Evolutionary conservation across 2,888 invertebrate species (phyloP).

Genomic region (Venustoraphidia nigricollis): DNA sequence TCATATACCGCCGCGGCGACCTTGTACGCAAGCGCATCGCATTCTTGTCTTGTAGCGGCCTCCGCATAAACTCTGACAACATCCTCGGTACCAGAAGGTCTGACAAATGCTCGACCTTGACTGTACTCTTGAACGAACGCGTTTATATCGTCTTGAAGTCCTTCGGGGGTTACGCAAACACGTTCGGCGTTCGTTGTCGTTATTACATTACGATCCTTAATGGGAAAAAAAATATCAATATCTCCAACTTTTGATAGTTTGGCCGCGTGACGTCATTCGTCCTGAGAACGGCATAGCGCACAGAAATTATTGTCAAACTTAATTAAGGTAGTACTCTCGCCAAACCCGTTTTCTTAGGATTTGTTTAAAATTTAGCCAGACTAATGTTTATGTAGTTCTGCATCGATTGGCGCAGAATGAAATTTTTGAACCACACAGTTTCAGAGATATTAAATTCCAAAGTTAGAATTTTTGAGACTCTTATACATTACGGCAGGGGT

Average conservation of each 20-base stretch:
- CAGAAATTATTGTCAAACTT: too few relatives aligned
- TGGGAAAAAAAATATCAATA: slow-evolving; percentile 3
- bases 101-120: slow-evolving; percentile 73
- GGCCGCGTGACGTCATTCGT: too few relatives aligned
- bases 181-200: slow-evolving; percentile 81
- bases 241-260: too few relatives aligned
- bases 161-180: slow-evolving; percentile 60
- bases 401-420: too few relatives aligned
- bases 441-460: too few relatives aligned
- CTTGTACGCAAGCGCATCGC: slow-evolving; percentile 46
- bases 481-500: too few relatives aligned
- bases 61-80: slow-evolving; percentile 93
- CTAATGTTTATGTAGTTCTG: too few relatives aligned
- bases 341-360: too few relatives aligned
- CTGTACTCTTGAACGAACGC: slow-evolving; percentile 48
- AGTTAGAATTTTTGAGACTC: too few relatives aligned
- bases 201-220: slow-evolving; percentile 66
- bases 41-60: slow-evolving; percentile 55
- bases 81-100: slow-evolving; percentile 97
- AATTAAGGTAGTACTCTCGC: neutral
- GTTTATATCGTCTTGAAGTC: slow-evolving; percentile 71
- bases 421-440: too few relatives aligned
- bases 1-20: slow-evolving; percentile 62
- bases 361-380: too few relatives aligned
- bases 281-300: too few relatives aligned